Conservation (phyloP, 2,888 invertebrate species). For the Salpingus planirostris region DNA sequence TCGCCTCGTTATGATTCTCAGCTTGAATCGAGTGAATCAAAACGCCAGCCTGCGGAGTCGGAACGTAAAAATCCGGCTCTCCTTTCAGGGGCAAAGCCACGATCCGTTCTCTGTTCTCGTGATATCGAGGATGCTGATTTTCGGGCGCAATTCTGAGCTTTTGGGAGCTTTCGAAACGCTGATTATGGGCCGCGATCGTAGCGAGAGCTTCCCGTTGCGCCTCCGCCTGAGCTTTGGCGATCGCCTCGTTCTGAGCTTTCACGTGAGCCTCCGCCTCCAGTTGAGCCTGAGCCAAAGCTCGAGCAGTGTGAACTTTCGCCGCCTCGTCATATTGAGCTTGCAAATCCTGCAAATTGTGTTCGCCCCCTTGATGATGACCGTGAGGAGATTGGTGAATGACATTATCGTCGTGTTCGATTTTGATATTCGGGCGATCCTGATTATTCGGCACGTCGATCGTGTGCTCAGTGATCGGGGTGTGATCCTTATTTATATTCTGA, state of each 20-base stretch:
- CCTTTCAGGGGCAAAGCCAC: slow-evolving; percentile 2
- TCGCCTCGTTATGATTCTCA: slow-evolving; percentile 13
- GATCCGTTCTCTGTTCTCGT: too few species aligned
- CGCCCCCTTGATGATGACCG: too few species aligned
- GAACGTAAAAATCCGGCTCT: slow-evolving; percentile 15
- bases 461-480: slow-evolving; percentile 44
- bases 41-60: slow-evolving; percentile 18
- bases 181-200: slow-evolving; percentile 25
- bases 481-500: slow-evolving; percentile 16
- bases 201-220: slow-evolving; percentile 19
- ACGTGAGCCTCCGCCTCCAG: slow-evolving; percentile 30
- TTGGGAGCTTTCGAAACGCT: slow-evolving; percentile 4
- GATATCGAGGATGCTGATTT: background rate
- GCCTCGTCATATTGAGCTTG: slow-evolving; percentile 31
- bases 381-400: too few species aligned
- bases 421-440: slow-evolving; percentile 22
- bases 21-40: slow-evolving; percentile 10
- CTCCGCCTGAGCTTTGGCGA: slow-evolving; percentile 20
- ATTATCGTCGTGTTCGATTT: slow-evolving; percentile 13
- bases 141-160: background rate
- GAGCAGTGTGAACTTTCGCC: slow-evolving; percentile 26
- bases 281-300: slow-evolving; percentile 28
- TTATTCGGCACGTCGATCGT: slow-evolving; percentile 42
- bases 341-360: slow-evolving; percentile 23
- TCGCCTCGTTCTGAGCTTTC: slow-evolving; percentile 28